Evolutionary conservation across 2,888 invertebrate species (phyloP), one percentile per base, ranked within the genome.

Genomic region (Acanthosepion esculentum): DNA sequence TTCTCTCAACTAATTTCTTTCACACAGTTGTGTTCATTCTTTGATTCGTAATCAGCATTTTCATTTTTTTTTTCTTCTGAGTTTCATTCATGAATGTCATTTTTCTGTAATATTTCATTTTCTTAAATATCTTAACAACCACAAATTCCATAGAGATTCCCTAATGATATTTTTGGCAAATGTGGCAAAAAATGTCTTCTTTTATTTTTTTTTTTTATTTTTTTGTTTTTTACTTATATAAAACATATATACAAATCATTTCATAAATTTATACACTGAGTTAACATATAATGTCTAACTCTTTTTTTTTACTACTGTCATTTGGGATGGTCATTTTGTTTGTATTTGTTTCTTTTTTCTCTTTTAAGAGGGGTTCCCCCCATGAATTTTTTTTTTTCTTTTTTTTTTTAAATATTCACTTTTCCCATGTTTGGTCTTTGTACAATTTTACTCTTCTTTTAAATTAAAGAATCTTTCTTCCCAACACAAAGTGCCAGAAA

Each of bases 191-290:
- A 33, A 78, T 12, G 1, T n/a, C n/a, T 4, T 78, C 10, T 41
- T 41, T 41, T 41, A 41, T 41, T 78, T 78, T 33, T 78, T 33
- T 78, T 5, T 33, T 8, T 78, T n/a, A n/a, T n/a, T n/a, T 12
- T n/a, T 78, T 7, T 18, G 7, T 78, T 18, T 78, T n/a, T n/a
- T 78, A n/a, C 78, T 78, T 78, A 78, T 78, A 78, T 33, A 78
- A n/a, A 78, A 78, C n/a, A 78, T 33, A 78, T 78, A 78, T 78
- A 78, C 15, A 78, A n/a, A 18, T n/a, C 78, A 78, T 78, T 78
- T n/a, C 78, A 78, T n/a, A n/a, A n/a, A n/a, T 78, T 78, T 78
- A 78, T 78, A 78, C 78, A 78, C 33, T 78, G 78, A 78, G 78
- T 78, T 78, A 26, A 64, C 23, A 78, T 78, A n/a, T n/a, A 78